phyloP scores from a whole-genome alignment of 2,888 invertebrate species.

The Torymus texanus region DNA sequence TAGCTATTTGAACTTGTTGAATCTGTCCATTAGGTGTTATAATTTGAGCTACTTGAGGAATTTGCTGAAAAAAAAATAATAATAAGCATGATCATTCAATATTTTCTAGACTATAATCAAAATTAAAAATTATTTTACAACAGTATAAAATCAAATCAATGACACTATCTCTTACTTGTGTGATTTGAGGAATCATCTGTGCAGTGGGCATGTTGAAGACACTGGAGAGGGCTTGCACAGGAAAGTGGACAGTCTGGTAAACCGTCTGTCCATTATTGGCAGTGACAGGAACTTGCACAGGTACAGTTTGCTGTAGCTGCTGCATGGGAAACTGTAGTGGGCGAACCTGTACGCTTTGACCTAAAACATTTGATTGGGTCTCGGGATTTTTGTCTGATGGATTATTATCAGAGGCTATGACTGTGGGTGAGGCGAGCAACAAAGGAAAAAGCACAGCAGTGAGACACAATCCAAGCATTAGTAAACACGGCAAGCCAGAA shows the following conservation, averaged over 20 bases:
- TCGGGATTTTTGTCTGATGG: constrained; percentile 62
- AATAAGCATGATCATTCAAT: constrained; percentile 3
- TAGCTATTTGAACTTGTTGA: constrained; percentile 91
- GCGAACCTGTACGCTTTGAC: constrained; percentile 84
- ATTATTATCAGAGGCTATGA: not conserved
- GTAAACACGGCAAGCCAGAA: constrained; percentile 15
- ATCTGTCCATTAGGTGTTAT: constrained; percentile 93
- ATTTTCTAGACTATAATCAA: constrained; percentile 5
- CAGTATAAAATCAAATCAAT: not conserved
- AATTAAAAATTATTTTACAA: constrained; percentile 9
- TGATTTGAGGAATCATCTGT: constrained; percentile 89
- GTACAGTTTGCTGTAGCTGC: constrained; percentile 84
- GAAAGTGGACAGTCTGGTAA: constrained; percentile 96
- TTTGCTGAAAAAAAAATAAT: constrained; percentile 74
- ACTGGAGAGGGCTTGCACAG: constrained; percentile 85
- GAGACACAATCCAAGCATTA: constrained; percentile 41
- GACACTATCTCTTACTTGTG: constrained; percentile 77
- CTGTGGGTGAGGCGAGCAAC: constrained; percentile 9
- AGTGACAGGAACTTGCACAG: constrained; percentile 93
- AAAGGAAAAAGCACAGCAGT: constrained; percentile 24
- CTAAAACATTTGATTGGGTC: constrained; percentile 71
- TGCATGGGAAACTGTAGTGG: constrained; percentile 84
- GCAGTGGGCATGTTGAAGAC: constrained; percentile 81
- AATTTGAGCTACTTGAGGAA: constrained; percentile 86
- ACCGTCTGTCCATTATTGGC: constrained; percentile 92